Percentiles rank a stretch among this genome's conserved stretches.
phyloP scores from a whole-genome alignment of 2,797 vertebrate genomes.

The Anguilla megastoma region DNA sequence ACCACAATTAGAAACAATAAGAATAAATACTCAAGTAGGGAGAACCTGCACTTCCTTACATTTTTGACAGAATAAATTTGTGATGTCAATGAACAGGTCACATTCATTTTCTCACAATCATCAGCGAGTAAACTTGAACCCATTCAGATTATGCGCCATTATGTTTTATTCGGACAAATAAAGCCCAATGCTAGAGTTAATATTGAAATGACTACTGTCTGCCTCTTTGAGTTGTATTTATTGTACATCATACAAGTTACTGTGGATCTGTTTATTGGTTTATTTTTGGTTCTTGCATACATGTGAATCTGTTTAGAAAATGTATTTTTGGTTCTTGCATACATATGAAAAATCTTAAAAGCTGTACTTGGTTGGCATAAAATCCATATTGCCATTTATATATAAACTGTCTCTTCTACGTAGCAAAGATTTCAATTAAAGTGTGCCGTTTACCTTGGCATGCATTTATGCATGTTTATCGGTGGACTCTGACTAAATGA shows the following conservation, averaged over 20 bases:
- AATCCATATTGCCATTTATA: not conserved
- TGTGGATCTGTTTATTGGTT: not conserved
- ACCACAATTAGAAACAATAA: not conserved
- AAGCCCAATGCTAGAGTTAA: not conserved
- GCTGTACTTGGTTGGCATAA: not conserved
- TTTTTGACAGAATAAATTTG: not conserved
- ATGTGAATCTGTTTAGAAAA: not conserved
- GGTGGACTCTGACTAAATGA: slow-evolving; percentile 19
- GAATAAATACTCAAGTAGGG: not conserved
- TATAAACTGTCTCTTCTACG: not conserved
- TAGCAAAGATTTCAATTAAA: not conserved
- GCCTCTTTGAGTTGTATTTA: not conserved
- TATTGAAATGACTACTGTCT: not conserved
- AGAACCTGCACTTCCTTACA: not conserved
- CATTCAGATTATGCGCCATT: not conserved
- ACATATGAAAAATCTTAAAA: not conserved
- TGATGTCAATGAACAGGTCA: slow-evolving; percentile 7
- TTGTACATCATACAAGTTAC: not conserved
- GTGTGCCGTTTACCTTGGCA: not conserved
- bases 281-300: not conserved
- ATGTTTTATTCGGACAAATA: not conserved
- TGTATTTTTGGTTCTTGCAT: not conserved
- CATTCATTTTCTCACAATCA: not conserved
- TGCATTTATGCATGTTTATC: not conserved
- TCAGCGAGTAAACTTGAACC: not conserved